Evolutionary conservation across 2,797 vertebrate genomes (phyloP).

Genomic region (Mus spretus): DNA sequence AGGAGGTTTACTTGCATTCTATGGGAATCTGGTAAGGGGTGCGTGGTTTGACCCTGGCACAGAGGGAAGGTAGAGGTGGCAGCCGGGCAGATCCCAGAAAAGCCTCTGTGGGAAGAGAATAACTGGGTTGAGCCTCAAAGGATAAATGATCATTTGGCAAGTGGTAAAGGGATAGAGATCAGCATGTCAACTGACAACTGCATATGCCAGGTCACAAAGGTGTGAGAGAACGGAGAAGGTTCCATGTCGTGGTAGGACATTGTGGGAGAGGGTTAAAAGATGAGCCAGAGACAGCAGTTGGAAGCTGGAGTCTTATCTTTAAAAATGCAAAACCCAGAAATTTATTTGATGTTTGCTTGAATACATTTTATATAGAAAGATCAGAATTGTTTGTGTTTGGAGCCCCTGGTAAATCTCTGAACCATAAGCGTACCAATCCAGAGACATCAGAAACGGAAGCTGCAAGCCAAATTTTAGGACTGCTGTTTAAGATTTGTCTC

Average conservation of each 20-base stretch:
- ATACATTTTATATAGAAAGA: too few species aligned
- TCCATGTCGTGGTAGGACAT: neutral
- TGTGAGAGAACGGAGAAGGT: conserved; percentile 1
- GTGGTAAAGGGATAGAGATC: neutral
- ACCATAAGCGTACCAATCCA: too few species aligned
- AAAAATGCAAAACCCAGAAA: too few species aligned
- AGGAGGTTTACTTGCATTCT: neutral
- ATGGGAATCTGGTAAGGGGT: neutral
- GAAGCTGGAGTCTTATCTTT: neutral
- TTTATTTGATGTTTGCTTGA: too few species aligned
- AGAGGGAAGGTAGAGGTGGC: neutral
- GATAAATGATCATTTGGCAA: neutral
- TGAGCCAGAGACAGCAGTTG: neutral
- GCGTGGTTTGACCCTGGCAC: neutral
- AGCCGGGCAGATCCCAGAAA: neutral
- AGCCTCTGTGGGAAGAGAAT: conserved; percentile 10
- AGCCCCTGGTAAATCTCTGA: too few species aligned
- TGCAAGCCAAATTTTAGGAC: too few species aligned
- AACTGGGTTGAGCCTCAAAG: neutral
- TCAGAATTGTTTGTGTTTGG: too few species aligned
- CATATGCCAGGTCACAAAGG: neutral
- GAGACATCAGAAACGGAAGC: too few species aligned
- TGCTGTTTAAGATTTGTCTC: too few species aligned
- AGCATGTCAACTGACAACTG: neutral
- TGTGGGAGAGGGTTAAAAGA: neutral